Conservation (phyloP, 2,888 invertebrate species). For the Altica lythri region DNA sequence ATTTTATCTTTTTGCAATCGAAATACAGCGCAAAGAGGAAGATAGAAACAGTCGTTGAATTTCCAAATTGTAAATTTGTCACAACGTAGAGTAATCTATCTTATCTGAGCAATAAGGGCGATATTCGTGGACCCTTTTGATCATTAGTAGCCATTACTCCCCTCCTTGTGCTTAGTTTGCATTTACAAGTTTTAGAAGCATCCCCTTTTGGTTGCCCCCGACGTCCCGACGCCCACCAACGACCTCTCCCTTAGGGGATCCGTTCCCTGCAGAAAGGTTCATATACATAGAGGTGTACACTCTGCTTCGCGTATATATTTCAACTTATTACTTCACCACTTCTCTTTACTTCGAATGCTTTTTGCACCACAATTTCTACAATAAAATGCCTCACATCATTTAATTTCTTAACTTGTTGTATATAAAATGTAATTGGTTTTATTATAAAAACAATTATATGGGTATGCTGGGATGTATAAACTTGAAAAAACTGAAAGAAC, state of each 20-base stretch:
- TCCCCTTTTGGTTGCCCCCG: conserved; percentile 31
- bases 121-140: conserved; percentile 54
- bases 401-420: background rate
- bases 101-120: conserved; percentile 55
- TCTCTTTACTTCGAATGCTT: conserved; percentile 10
- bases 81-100: conserved; percentile 54
- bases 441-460: too few relatives aligned
- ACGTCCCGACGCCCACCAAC: conserved; percentile 31
- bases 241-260: conserved; percentile 46
- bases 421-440: too few relatives aligned
- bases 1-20: too few relatives aligned
- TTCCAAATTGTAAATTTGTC: conserved; percentile 57
- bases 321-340: conserved; percentile 38
- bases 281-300: conserved; percentile 59
- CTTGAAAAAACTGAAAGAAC: too few relatives aligned
- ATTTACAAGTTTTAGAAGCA: conserved; percentile 55
- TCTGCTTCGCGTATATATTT: conserved; percentile 44
- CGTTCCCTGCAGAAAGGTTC: conserved; percentile 54
- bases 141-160: conserved; percentile 57
- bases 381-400: background rate
- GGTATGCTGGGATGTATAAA: too few relatives aligned
- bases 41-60: too few relatives aligned
- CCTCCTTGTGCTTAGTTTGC: conserved; percentile 59
- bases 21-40: too few relatives aligned
- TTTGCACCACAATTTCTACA: conserved; percentile 10